Evolutionary conservation across 2,113 vertebrate species (phyloP).

Genomic region (Platichthys stellatus): DNA sequence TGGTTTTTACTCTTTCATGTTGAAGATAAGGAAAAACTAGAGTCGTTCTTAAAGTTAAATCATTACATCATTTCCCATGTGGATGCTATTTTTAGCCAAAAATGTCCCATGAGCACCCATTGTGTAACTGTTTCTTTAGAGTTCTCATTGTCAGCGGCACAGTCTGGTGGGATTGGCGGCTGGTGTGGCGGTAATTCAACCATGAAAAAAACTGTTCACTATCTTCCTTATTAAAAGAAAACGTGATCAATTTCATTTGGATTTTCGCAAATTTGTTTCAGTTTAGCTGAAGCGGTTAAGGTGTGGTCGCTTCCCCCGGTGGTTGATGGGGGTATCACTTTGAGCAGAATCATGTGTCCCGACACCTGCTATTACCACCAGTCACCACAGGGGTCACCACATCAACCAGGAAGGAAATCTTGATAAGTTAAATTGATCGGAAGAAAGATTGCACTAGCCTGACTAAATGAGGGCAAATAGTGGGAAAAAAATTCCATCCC

Average conservation of each 20-base stretch:
- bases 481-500: neutral
- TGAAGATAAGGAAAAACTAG: too few species aligned
- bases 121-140: too few species aligned
- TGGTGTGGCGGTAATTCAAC: too few species aligned
- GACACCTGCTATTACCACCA: neutral
- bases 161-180: too few species aligned
- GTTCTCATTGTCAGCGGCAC: too few species aligned
- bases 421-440: neutral
- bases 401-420: slow-evolving; percentile 2
- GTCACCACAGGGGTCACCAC: neutral
- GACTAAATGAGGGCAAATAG: neutral
- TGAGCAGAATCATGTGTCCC: neutral
- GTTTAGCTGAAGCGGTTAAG: neutral
- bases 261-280: neutral
- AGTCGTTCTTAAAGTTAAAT: too few species aligned
- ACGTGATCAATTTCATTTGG: too few species aligned
- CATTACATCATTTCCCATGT: too few species aligned
- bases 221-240: neutral
- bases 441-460: neutral
- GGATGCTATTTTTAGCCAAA: too few species aligned
- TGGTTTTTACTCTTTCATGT: too few species aligned
- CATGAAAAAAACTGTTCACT: too few species aligned
- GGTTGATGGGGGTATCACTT: neutral
- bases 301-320: neutral
- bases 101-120: too few species aligned